Evolutionary conservation across 2,797 vertebrate genomes (phyloP).

Genomic region (Garrulus glandarius): DNA sequence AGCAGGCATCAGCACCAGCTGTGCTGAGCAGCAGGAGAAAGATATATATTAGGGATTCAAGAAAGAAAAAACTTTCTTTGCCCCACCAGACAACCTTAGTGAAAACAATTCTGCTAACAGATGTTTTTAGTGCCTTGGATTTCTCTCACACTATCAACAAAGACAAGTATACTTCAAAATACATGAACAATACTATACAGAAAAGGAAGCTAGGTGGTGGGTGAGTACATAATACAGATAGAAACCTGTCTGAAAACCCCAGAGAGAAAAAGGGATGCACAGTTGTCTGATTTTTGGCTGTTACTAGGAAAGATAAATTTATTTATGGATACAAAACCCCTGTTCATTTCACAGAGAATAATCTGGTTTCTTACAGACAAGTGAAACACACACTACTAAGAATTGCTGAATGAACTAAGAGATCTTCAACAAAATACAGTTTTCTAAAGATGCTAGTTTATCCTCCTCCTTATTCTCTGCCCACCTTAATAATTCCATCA

Average conservation of each 20-base stretch:
- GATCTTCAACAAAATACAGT: not conserved
- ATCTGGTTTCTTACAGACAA: not conserved
- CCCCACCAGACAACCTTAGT: not conserved
- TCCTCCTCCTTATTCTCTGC: not conserved
- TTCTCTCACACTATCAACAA: not conserved
- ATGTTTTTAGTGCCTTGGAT: constrained; percentile 8
- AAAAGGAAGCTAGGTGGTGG: not conserved
- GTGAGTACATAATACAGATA: not conserved
- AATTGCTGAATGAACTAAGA: not conserved
- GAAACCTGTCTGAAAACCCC: not conserved
- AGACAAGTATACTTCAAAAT: constrained; percentile 7
- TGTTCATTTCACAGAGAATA: not conserved
- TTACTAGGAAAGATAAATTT: not conserved
- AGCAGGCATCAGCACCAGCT: constrained; percentile 15
- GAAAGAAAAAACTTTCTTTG: not conserved
- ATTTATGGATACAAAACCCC: not conserved
- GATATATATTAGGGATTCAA: not conserved
- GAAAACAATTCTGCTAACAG: constrained; percentile 27
- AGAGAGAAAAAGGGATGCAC: not conserved
- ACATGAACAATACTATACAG: not conserved
- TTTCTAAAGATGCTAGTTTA: not conserved
- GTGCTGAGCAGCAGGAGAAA: constrained; percentile 13
- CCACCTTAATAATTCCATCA: not conserved
- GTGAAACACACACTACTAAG: not conserved
- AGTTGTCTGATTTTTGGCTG: not conserved